These are phyloP conservation scores for Athene noctua DNA, from an alignment of 2,113 vertebrate genomes.

Conservation along the genomic window DNA sequence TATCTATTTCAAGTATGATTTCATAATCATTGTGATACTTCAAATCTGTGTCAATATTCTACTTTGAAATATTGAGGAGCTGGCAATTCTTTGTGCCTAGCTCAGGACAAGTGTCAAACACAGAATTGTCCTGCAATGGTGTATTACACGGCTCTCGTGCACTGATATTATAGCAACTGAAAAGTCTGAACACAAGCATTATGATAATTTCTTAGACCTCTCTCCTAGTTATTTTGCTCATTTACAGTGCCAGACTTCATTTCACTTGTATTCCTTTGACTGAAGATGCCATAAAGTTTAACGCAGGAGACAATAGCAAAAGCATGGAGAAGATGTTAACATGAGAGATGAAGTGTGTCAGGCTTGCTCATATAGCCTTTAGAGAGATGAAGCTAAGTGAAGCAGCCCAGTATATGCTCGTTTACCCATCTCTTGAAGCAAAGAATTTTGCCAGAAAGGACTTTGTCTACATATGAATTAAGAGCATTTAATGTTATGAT, in stretches of 20 bases:
- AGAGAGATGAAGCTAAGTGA: slow-evolving; percentile 13
- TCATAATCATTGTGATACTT: neutral
- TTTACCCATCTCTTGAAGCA: neutral
- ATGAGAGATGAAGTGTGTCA: slow-evolving; percentile 20
- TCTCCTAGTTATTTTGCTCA: neutral
- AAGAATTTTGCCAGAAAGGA: neutral
- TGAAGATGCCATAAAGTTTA: neutral
- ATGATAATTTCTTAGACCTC: neutral
- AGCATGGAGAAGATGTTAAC: neutral
- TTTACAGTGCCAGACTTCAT: neutral
- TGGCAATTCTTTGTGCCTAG: neutral
- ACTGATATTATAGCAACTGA: neutral
- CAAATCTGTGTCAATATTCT: neutral
- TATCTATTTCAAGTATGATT: neutral
- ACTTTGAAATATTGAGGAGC: neutral
- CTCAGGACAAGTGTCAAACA: neutral
- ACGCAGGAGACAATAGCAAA: neutral
- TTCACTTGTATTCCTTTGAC: neutral
- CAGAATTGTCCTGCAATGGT: neutral
- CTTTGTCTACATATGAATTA: neutral
- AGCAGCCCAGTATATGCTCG: slow-evolving; percentile 34
- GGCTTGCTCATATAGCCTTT: neutral
- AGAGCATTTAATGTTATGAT: neutral
- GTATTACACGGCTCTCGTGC: neutral
- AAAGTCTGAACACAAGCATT: neutral